Evolutionary conservation across 2,113 vertebrate species (phyloP).

Genomic region (Ceyx margarethae): DNA sequence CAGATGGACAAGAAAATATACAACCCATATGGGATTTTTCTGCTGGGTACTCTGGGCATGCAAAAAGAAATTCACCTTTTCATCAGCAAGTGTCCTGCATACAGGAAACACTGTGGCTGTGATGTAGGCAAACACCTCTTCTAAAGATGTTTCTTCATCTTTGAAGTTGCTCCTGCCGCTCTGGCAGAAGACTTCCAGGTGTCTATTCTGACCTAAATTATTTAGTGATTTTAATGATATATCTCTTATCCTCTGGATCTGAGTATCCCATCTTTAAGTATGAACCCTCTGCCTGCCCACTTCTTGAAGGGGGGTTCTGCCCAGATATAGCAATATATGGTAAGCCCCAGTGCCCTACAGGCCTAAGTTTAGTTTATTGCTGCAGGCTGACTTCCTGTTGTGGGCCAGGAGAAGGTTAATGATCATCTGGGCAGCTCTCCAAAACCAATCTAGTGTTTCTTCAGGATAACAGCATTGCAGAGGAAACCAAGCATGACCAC

Average conservation of each 20-base stretch:
- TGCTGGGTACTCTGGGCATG: not conserved
- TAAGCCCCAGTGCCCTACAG: constrained; percentile 48
- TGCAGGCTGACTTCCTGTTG: constrained; percentile 43
- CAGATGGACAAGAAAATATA: not conserved
- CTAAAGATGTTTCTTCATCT: not conserved
- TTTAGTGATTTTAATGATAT: not conserved
- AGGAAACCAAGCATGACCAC: constrained; percentile 36
- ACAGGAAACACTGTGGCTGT: not conserved
- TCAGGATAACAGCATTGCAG: constrained; percentile 63
- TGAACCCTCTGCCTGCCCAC: not conserved
- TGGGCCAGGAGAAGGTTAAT: constrained; percentile 58
- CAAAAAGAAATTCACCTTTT: not conserved
- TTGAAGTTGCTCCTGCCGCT: not conserved
- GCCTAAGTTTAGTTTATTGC: constrained; percentile 44
- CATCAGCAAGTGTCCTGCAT: not conserved
- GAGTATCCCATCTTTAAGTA: not conserved
- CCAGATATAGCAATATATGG: not conserved
- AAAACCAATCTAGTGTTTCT: constrained; percentile 60
- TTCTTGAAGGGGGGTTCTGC: not conserved
- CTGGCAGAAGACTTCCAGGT: not conserved
- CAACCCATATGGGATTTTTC: not conserved
- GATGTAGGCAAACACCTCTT: not conserved
- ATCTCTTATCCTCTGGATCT: not conserved
- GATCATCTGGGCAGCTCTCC: constrained; percentile 58
- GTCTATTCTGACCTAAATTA: not conserved